Evolutionary conservation across 2,113 vertebrate genomes (phyloP), one percentile per base, ranked within the genome.

Genomic region (Cephalopterus ornatus): DNA sequence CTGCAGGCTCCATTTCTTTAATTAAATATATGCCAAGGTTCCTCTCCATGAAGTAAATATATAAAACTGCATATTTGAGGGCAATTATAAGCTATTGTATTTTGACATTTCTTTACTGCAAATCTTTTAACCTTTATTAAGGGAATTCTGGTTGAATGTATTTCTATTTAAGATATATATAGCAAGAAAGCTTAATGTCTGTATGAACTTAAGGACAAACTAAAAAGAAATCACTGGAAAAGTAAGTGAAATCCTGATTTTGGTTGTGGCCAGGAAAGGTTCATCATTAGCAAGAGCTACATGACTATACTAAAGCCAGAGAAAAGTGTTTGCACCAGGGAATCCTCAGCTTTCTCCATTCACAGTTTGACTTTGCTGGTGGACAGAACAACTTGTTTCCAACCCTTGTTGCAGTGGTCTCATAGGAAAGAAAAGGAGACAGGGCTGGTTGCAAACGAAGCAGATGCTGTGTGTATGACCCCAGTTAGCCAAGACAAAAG

Each of bases 61-160:
- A 93, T 93, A 93, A 92, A 95, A 90, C 71, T 93, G 68, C 85
- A 94, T 96, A 96, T 96, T 95, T 91, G 70, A 93, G 76, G 78
- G 74, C 84, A 96, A 94, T 97, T 94, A 94, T 85, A 91, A 91
- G 58, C 53, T 71, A 94, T 61, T 87, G 46, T 93, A 96, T 96
- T 95, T 94, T 97, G 94, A 92, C 92, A 95, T 96, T 92, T 96
- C 79, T 92, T 96, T 53, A 76, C 92, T 91, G 89, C 44, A 95
- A 88, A 76, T 89, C 91, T 96, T 91, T 89, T 92, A 96, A 95
- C 85, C 91, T 94, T 96, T 94, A 82, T 94, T 94, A 94, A 83
- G 82, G 72, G 58, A 86, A 96, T 91, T 86, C 89, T 94, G 58
- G 53, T 91, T 91, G 91, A 94, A 93, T 4, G 56, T n/a, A 79